Percentiles rank a stretch among this genome's conserved stretches.
These are phyloP conservation scores for Trichogramma pretiosum DNA, from an alignment of 1,140 invertebrate genomes.

Conservation along the genomic window DNA sequence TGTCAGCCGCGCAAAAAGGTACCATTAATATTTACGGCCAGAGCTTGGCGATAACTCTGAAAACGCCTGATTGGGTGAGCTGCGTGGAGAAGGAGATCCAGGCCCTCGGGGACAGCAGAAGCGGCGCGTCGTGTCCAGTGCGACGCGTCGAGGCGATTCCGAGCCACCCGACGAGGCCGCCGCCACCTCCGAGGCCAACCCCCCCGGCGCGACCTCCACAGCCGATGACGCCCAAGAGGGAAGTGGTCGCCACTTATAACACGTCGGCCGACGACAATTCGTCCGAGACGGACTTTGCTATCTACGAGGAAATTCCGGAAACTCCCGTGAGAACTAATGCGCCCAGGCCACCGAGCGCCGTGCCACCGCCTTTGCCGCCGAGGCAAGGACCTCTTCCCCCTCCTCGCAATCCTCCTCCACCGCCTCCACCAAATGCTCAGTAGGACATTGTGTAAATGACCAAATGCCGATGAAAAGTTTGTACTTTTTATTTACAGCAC, in stretches of 20 bases:
- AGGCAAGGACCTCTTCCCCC: conserved; percentile 48
- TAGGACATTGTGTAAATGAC: too few relatives aligned
- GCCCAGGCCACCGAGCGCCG: conserved; percentile 29
- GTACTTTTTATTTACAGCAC: too few relatives aligned
- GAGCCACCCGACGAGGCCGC: conserved; percentile 51
- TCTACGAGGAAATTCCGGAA: conserved; percentile 49
- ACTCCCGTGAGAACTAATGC: too few relatives aligned
- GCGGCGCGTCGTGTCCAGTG: too few relatives aligned
- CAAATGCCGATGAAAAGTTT: too few relatives aligned
- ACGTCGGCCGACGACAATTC: background rate
- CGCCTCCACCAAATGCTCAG: conserved; percentile 39
- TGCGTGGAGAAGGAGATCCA: conserved; percentile 73
- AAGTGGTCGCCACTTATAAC: background rate
- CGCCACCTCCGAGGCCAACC: conserved; percentile 34
- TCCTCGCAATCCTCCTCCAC: conserved; percentile 50
- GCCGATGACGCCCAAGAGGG: background rate
- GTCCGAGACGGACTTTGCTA: conserved; percentile 37
- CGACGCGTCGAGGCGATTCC: too few relatives aligned
- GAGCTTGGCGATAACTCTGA: conserved; percentile 63
- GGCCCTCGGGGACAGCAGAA: conserved; percentile 64
- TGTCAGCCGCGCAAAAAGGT: conserved; percentile 60
- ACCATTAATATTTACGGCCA: conserved; percentile 58
- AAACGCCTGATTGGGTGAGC: conserved; percentile 75
- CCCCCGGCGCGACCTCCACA: conserved; percentile 48
- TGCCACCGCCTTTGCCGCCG: conserved; percentile 58